Evolutionary conservation across 1,140 invertebrate genomes (phyloP).

Genomic region (Drosophila tsacasi): DNA sequence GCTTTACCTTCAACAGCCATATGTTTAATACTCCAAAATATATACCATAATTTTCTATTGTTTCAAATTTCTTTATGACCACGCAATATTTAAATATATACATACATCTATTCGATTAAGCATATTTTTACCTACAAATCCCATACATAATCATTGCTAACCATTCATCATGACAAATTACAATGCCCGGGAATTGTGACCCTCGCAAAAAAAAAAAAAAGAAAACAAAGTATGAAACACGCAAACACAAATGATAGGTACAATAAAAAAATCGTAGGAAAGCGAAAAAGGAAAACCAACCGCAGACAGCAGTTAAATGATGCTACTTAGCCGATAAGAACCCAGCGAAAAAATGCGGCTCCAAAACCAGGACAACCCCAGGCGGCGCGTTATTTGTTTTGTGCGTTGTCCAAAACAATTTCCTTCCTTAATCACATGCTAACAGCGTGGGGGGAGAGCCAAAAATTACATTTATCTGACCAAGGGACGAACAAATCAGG

Average conservation of each 20-base stretch:
- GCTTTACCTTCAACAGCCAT: too few relatives aligned
- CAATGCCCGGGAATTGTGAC: constrained; percentile 25
- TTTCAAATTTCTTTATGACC: neutral
- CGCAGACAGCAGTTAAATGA: constrained; percentile 77
- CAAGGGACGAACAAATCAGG: constrained; percentile 65
- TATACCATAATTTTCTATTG: neutral
- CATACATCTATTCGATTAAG: neutral
- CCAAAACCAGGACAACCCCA: constrained; percentile 43
- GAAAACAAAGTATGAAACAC: constrained; percentile 14
- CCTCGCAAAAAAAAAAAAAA: constrained; percentile 31
- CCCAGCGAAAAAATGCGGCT: constrained; percentile 34
- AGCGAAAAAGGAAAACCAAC: constrained; percentile 31
- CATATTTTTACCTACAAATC: neutral
- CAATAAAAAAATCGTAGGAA: constrained; percentile 13
- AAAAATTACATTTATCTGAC: constrained; percentile 78
- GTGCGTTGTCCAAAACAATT: constrained; percentile 83
- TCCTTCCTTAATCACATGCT: constrained; percentile 84
- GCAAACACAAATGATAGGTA: constrained; percentile 34
- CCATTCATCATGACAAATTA: constrained; percentile 72
- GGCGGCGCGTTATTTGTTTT: constrained; percentile 69
- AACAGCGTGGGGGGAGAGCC: constrained; percentile 47
- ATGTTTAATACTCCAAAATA: neutral
- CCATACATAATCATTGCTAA: constrained; percentile 14
- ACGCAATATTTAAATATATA: neutral
- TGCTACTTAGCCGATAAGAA: constrained; percentile 75